Evolutionary conservation across 1,140 invertebrate species (phyloP).

Genomic region (Saxidomus purpurata): DNA sequence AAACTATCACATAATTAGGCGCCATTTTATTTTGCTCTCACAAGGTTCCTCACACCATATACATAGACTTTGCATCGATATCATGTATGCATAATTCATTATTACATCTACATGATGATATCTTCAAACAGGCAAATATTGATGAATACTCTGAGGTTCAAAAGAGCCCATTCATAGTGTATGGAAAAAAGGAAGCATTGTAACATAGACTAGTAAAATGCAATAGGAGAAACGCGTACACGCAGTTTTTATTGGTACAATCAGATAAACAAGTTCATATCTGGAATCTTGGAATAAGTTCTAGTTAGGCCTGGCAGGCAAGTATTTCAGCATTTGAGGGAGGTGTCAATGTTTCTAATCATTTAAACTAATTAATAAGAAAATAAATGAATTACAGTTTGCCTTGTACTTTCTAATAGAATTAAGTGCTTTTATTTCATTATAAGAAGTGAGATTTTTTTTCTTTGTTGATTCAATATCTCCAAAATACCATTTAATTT

Average conservation of each 20-base stretch:
- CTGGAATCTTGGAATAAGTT: not conserved
- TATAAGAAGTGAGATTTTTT: no score
- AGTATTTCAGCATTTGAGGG: no score
- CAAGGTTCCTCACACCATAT: not conserved
- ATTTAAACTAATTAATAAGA: no score
- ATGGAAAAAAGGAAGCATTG: not conserved
- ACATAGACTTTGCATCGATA: not conserved
- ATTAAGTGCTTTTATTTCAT: no score
- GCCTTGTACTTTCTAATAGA: no score
- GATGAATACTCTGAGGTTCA: not conserved
- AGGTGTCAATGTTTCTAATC: no score
- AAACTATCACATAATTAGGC: not conserved
- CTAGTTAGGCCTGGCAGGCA: not conserved
- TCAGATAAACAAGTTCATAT: not conserved
- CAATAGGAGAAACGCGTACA: not conserved
- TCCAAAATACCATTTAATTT: no score
- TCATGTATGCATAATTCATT: slow-evolving; percentile 29
- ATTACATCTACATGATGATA: slow-evolving; percentile 10
- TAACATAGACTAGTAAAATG: not conserved
- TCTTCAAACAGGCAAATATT: slow-evolving; percentile 2
- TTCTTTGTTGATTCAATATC: no score
- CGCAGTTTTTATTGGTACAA: not conserved
- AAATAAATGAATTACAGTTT: no score
- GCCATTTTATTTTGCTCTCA: not conserved
- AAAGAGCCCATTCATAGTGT: not conserved